These are phyloP conservation scores for Enteromius fasciolatus DNA, from an alignment of 2,797 vertebrate species.

Conservation along the genomic window DNA sequence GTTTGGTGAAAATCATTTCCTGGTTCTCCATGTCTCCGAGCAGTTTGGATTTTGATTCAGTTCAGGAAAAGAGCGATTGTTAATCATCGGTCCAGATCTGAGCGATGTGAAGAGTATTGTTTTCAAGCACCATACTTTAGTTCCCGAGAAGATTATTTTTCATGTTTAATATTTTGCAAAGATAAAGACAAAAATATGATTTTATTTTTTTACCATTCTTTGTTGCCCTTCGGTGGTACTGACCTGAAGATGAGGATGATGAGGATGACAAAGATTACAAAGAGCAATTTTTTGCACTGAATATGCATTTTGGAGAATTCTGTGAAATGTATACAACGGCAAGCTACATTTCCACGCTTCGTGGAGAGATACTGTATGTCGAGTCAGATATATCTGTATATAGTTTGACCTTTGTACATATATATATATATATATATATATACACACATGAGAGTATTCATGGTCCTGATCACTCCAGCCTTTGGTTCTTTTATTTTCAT, in stretches of 20 bases:
- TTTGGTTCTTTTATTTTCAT: constrained; percentile 70
- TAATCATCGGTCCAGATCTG: constrained; percentile 33
- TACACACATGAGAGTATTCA: constrained; percentile 53
- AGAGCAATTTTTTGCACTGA: constrained; percentile 70
- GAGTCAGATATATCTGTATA: constrained; percentile 72
- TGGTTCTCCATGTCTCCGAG: constrained; percentile 16
- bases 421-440: constrained; percentile 76
- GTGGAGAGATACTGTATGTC: constrained; percentile 63
- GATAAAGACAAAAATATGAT: constrained; percentile 52
- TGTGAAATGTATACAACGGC: constrained; percentile 66
- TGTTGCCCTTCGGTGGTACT: constrained; percentile 73
- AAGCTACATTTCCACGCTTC: constrained; percentile 65
- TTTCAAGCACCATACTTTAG: constrained; percentile 59
- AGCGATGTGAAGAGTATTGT: constrained; percentile 62
- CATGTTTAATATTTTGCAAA: constrained; percentile 71
- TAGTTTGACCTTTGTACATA: constrained; percentile 82
- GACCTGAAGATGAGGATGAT: constrained; percentile 64
- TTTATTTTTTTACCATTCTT: constrained; percentile 73
- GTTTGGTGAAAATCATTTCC: constrained; percentile 1
- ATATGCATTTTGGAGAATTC: constrained; percentile 68
- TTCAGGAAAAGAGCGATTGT: no score
- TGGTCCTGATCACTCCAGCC: constrained; percentile 81
- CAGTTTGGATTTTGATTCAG: background rate
- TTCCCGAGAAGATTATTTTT: constrained; percentile 75
- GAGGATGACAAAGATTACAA: constrained; percentile 63